Conservation (phyloP, 2,113 vertebrate genomes). For the Platycercus adscitus region DNA sequence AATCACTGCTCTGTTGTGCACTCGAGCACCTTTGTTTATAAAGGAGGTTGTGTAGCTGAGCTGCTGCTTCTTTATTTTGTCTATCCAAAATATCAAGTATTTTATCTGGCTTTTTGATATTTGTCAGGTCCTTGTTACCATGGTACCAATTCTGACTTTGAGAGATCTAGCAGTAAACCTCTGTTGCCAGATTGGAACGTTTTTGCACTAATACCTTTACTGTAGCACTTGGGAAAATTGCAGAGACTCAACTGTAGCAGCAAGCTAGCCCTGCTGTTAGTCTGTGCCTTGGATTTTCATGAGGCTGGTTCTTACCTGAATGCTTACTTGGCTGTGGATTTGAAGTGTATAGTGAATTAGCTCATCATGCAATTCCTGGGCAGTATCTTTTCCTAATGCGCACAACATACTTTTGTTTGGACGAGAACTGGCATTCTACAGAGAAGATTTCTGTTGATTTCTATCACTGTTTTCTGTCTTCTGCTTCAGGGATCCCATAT, state of each 20-base stretch:
- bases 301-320: background rate
- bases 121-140: constrained; percentile 27
- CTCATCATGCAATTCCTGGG: background rate
- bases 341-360: background rate
- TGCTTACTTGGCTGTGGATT: background rate
- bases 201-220: background rate
- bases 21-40: background rate
- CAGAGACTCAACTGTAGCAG: background rate
- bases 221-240: background rate
- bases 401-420: background rate
- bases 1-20: background rate
- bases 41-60: background rate
- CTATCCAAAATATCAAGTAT: background rate
- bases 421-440: background rate
- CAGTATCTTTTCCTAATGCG: background rate
- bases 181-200: background rate
- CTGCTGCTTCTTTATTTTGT: background rate
- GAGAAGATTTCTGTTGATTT: background rate
- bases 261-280: background rate
- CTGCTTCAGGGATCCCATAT: background rate
- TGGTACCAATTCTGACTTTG: background rate
- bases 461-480: background rate
- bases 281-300: background rate
- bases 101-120: background rate
- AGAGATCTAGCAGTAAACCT: background rate